Base-by-base conservation (phyloP, 2,113 vertebrate genomes). In the Capra hircus region DNA sequence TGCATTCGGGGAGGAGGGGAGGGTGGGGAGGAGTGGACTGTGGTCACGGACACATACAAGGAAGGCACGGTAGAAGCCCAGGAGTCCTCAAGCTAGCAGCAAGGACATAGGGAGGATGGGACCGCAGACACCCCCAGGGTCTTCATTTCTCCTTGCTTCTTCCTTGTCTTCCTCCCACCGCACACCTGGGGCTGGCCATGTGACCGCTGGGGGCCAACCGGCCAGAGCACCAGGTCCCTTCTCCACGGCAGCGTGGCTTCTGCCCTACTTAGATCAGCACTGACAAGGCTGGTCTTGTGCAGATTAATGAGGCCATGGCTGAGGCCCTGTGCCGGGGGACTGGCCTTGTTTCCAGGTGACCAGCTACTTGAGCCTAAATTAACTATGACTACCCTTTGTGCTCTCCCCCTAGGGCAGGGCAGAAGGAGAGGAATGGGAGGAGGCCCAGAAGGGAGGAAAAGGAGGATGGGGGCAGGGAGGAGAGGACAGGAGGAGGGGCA, bases 291-390 rank as follows among this genome's bases (percentile, higher is more conserved):
- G 98, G 98, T 97, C 98, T 99, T 97, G 95, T 87, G 33, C 98
- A 98, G 97, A 98, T 98, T 98, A 99, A 99, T 97, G 99, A 99
- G 98, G 97, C 97, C 98, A 92, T 82, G 87, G 98, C 98, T 95
- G 97, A 90, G 99, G 99, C 99, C 98, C 95, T 98, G 98, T 98
- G 88, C 98, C 28, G 0, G 99, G 99, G 99, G 99, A 98, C 90
- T 98, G 98, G 97, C 98, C 99, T 99, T 98, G 99, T 99, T 99
- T 99, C 99, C 99, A 99, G 99, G 98, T 99, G 99, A 98, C 98
- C 93, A 98, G 98, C 98, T 98, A 90, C 96, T 98, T 96, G 97
- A 98, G 96, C 97, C 97, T 96, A 97, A 98, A 98, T 98, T 98
- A 98, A 95, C 95, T 90, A 12, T 27, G 91, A 95, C 95, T 98